These are phyloP conservation scores for Drosophila pachea DNA, from an alignment of 1,140 invertebrate genomes.

Conservation along the genomic window DNA sequence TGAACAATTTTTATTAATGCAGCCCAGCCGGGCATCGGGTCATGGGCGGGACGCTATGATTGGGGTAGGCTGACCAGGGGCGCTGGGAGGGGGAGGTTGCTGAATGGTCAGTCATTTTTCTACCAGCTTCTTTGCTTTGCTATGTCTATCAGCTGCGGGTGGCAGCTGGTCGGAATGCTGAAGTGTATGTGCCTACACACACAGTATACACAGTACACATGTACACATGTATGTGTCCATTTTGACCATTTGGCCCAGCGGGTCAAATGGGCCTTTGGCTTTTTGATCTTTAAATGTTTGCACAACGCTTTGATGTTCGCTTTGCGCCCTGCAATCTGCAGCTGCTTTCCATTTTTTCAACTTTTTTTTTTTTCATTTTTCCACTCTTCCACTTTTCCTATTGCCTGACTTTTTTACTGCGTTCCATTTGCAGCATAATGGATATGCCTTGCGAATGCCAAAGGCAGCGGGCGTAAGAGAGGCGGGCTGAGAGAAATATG, in stretches of 20 bases:
- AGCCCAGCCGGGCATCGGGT: slow-evolving; percentile 27
- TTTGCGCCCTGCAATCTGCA: slow-evolving; percentile 50
- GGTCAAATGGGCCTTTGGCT: slow-evolving; percentile 69
- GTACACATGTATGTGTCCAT: slow-evolving; percentile 23
- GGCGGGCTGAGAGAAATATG: background rate
- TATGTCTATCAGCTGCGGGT: slow-evolving; percentile 38
- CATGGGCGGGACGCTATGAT: too few species aligned
- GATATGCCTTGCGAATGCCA: background rate
- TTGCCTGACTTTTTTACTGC: slow-evolving; percentile 20
- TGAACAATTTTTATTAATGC: slow-evolving; percentile 77
- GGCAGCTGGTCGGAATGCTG: slow-evolving; percentile 19
- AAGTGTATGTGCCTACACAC: slow-evolving; percentile 18
- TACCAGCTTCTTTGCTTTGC: slow-evolving; percentile 2
- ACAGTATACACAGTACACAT: slow-evolving; percentile 1
- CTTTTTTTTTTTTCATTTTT: background rate
- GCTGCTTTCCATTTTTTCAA: slow-evolving; percentile 11
- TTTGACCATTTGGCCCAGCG: slow-evolving; percentile 39
- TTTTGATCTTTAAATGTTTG: slow-evolving; percentile 77
- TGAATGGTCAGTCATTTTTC: slow-evolving; percentile 44
- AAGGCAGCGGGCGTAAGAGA: background rate
- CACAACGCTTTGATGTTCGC: slow-evolving; percentile 67
- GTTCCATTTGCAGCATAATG: slow-evolving; percentile 2
- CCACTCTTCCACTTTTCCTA: slow-evolving; percentile 3
- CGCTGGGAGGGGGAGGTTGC: background rate
- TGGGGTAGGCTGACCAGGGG: too few species aligned